Evolutionary conservation across 2,113 vertebrate genomes (phyloP).

Genomic region (Pomatorhinus ruficollis): DNA sequence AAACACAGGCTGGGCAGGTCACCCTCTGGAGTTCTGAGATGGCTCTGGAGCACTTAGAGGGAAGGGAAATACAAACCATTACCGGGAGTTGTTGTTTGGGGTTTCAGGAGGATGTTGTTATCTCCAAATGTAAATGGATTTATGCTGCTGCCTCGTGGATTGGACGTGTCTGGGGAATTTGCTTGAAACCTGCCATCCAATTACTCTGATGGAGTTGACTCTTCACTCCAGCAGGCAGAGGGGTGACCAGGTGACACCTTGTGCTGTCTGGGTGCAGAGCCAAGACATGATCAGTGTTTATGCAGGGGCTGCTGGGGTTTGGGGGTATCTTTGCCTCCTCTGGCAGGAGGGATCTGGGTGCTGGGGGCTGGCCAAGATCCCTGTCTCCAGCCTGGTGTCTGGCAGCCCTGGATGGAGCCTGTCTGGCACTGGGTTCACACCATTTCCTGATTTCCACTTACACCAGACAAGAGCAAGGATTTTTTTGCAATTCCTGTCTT

Average conservation of each 20-base stretch:
- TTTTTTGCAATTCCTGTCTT: neutral
- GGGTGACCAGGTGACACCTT: neutral
- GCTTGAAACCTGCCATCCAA: neutral
- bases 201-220: neutral
- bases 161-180: neutral
- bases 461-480: neutral
- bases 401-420: neutral
- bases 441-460: neutral
- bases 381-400: neutral
- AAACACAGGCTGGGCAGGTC: neutral
- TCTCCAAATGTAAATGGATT: neutral
- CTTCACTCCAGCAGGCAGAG: neutral
- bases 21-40: neutral
- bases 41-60: neutral
- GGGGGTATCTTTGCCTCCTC: neutral
- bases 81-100: neutral
- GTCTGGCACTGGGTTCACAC: neutral
- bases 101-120: neutral
- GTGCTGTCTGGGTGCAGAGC: neutral
- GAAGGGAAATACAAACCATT: neutral
- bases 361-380: neutral
- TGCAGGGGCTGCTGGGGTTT: neutral
- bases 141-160: neutral
- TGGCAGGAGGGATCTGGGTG: neutral
- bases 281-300: accelerated